A percentile compares a stretch with the other conserved stretches of the same genome.
phyloP scores from a whole-genome alignment of 1,140 invertebrate species.

The Prorops nasuta region DNA sequence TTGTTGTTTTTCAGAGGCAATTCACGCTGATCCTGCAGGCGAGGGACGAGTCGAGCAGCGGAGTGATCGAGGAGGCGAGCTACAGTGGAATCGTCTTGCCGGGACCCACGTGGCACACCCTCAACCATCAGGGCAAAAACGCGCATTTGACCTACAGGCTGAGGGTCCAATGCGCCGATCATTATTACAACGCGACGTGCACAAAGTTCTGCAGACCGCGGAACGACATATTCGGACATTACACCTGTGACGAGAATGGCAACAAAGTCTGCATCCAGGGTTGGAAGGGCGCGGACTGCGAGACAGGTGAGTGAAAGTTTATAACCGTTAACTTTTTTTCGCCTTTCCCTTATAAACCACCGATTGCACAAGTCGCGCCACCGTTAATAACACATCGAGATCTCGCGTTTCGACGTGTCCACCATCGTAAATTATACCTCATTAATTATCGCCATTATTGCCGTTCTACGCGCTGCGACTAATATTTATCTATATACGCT shows the following conservation, averaged over 20 bases:
- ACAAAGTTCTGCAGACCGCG: conserved; percentile 88
- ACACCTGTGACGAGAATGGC: conserved; percentile 83
- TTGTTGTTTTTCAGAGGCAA: conserved; percentile 84
- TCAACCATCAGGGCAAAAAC: conserved; percentile 74
- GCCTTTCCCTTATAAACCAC: conserved; percentile 2
- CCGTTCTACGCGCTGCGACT: too few relatives aligned
- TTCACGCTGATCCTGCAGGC: conserved; percentile 90
- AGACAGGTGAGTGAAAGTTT: conserved; percentile 68
- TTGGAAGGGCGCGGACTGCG: conserved; percentile 91
- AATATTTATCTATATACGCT: too few relatives aligned
- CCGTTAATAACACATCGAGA: too few relatives aligned
- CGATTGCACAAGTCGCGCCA: too few relatives aligned
- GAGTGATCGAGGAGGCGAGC: conserved; percentile 82
- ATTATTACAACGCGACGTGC: conserved; percentile 95
- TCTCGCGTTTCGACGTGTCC: too few relatives aligned
- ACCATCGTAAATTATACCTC: neutral
- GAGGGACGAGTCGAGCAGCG: conserved; percentile 73
- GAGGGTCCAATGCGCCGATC: conserved; percentile 83
- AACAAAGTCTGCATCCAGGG: conserved; percentile 89
- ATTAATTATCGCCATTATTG: neutral
- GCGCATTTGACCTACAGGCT: conserved; percentile 83
- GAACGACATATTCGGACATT: conserved; percentile 93
- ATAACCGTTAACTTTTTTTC: conserved; percentile 7
- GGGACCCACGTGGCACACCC: conserved; percentile 85
- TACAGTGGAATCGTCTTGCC: conserved; percentile 89